These are phyloP conservation scores for Cisticola juncidis DNA, from an alignment of 2,113 vertebrate genomes.

Conservation along the genomic window DNA sequence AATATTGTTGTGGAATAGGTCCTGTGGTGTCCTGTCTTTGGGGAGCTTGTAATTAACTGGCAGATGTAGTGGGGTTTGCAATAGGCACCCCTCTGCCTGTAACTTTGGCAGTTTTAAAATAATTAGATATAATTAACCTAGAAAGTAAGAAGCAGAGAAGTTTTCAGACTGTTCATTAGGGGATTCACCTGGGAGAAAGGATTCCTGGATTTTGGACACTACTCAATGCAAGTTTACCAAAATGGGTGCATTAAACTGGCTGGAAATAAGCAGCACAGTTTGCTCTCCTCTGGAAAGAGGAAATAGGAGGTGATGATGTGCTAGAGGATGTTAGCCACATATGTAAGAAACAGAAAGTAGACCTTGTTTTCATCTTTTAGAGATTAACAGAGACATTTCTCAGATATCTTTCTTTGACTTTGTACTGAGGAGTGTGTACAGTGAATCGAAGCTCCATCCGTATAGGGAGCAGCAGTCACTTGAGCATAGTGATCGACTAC, in stretches of 20 bases:
- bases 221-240: background rate
- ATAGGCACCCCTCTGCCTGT: background rate
- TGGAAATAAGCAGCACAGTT: background rate
- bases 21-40: background rate
- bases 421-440: background rate
- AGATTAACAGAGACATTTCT: background rate
- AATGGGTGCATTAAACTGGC: background rate
- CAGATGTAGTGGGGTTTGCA: background rate
- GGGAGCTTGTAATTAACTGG: background rate
- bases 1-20: background rate
- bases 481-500: constrained; percentile 14
- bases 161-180: background rate
- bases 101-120: background rate
- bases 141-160: background rate
- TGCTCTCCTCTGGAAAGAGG: background rate
- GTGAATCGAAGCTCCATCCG: background rate
- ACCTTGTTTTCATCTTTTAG: background rate
- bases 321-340: background rate
- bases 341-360: background rate
- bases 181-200: background rate
- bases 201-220: background rate
- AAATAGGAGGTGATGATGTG: background rate
- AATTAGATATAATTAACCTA: background rate
- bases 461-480: background rate
- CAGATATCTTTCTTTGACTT: background rate